Conservation (phyloP, 2,888 invertebrate species). For the Ethmia dodecea region DNA sequence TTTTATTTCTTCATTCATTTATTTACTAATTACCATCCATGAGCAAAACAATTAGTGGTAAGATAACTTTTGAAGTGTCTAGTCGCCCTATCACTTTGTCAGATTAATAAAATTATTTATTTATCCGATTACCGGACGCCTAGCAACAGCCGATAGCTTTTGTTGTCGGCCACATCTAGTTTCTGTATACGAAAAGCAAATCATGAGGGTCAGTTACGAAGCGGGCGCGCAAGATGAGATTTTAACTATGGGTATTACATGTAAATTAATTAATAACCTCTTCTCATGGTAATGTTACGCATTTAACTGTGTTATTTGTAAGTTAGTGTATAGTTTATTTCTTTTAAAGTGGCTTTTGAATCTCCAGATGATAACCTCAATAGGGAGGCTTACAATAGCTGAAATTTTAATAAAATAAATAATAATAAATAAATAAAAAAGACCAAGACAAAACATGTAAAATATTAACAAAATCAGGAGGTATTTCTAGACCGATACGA, state of each 20-base stretch:
- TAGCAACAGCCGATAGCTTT: too few species aligned
- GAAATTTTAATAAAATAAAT: not conserved
- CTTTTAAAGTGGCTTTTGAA: not conserved
- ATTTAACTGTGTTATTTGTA: conserved; percentile 25
- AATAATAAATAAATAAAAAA: not conserved
- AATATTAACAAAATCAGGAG: too few species aligned
- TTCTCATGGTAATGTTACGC: conserved; percentile 29
- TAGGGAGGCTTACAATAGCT: not conserved
- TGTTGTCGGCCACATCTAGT: too few species aligned
- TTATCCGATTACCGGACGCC: too few species aligned
- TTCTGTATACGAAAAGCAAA: too few species aligned
- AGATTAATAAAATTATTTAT: too few species aligned
- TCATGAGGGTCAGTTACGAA: conserved; percentile 39
- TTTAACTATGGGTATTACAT: conserved; percentile 65
- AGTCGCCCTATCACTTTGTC: too few species aligned
- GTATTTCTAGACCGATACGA: too few species aligned
- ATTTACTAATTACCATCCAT: too few species aligned
- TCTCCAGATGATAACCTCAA: not conserved
- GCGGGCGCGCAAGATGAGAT: conserved; percentile 54
- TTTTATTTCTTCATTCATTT: too few species aligned
- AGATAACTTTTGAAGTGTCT: too few species aligned
- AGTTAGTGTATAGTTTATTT: conserved; percentile 1
- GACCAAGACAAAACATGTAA: not conserved
- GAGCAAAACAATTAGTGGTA: too few species aligned
- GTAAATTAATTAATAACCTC: conserved; percentile 69